Evolutionary conservation across 2,797 vertebrate species (phyloP).

Genomic region (Champsocephalus esox): DNA sequence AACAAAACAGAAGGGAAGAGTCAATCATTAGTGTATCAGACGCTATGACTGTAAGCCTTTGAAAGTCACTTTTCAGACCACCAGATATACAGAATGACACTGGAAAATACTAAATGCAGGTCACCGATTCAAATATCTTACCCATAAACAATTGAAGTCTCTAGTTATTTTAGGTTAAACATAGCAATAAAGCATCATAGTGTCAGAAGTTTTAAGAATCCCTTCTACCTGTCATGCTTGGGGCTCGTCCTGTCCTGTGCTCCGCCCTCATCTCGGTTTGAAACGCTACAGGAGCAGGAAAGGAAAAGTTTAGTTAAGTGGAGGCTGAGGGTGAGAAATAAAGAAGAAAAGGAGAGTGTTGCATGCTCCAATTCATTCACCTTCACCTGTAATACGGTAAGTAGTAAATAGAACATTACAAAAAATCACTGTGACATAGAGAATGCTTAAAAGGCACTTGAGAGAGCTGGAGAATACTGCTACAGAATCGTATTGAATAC

Average conservation of each 20-base stretch:
- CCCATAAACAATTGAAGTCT: neutral
- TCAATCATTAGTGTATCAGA: neutral
- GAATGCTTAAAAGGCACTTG: neutral
- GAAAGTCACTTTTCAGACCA: constrained; percentile 3
- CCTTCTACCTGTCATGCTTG: constrained; percentile 84
- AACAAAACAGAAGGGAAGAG: constrained; percentile 11
- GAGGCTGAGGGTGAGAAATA: neutral
- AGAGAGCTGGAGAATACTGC: neutral
- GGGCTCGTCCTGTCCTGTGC: constrained; percentile 84
- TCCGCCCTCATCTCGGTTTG: constrained; percentile 85
- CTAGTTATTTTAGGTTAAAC: neutral
- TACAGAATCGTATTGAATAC: neutral
- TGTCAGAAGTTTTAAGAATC: constrained; percentile 6
- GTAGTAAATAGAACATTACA: neutral
- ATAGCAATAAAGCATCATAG: neutral
- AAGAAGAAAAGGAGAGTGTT: neutral
- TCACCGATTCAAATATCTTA: neutral
- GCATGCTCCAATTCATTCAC: neutral
- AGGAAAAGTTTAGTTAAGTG: neutral
- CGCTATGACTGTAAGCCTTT: neutral
- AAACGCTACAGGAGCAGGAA: constrained; percentile 75
- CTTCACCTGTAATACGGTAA: neutral
- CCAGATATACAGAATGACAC: constrained; percentile 1
- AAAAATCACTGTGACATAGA: neutral
- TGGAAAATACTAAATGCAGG: neutral